phyloP scores from a whole-genome alignment of 2,888 invertebrate genomes.

The Xestia xanthographa region DNA sequence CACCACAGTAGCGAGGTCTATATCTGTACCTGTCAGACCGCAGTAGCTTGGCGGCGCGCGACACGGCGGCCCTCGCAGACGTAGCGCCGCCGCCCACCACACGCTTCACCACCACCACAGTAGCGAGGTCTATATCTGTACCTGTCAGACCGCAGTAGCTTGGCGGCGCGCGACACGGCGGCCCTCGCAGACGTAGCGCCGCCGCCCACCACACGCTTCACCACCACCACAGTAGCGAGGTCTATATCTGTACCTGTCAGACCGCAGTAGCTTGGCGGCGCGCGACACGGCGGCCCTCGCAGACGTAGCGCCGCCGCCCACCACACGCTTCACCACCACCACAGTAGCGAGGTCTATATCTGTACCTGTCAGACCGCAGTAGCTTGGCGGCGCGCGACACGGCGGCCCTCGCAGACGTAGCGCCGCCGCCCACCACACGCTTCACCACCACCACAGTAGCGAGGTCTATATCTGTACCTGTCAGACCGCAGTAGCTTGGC shows the following conservation, averaged over 20 bases:
- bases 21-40: constrained; percentile 80
- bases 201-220: constrained; percentile 87
- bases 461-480: constrained; percentile 71
- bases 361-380: constrained; percentile 83
- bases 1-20: not conserved
- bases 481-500: constrained; percentile 82
- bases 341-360: no score
- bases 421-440: constrained; percentile 86
- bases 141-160: constrained; percentile 83
- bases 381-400: constrained; percentile 84
- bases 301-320: constrained; percentile 83
- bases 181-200: constrained; percentile 83
- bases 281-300: constrained; percentile 83
- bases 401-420: constrained; percentile 81
- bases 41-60: constrained; percentile 83
- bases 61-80: constrained; percentile 82
- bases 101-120: constrained; percentile 86
- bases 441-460: constrained; percentile 80
- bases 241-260: constrained; percentile 77
- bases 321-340: constrained; percentile 87
- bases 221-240: constrained; percentile 60
- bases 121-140: no score
- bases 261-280: constrained; percentile 83
- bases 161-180: constrained; percentile 84
- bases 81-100: constrained; percentile 86